Base-by-base conservation (phyloP, 2,113 vertebrate genomes). In the Ptilorrhoa leucosticta region DNA sequence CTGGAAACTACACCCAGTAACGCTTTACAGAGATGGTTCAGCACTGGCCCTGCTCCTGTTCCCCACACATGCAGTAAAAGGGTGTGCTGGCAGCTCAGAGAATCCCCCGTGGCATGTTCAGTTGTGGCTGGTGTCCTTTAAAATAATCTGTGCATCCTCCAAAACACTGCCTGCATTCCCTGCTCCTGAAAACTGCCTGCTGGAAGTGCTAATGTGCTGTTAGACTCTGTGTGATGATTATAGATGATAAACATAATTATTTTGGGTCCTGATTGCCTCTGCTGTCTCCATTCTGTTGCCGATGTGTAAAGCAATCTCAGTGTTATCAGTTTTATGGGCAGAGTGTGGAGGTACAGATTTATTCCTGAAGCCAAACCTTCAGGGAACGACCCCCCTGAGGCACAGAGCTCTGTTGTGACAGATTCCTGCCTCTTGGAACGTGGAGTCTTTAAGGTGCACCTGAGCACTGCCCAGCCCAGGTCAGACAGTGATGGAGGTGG, bases 221-320 rank as follows among this genome's bases (percentile, higher is more conserved):
- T 76, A 92, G 83, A 72, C 33, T 33, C 44, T 24, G 51, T 57
- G 45, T 82, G 61, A 94, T 79, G 81, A 91, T 87, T 91, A 79
- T 0, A 87, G 91, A 93, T 76, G 42, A 94, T 82, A 90, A 94
- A 87, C 45, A 48, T 87, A 68, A 89, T 94, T 94, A 89, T 93
- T 95, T 64, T 18, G 73, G 42, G 66, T 65, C 73, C 70, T 82
- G 65, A 92, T 82, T 84, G 61, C 81, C 53, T 85, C 57, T 33
- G 53, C 57, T 69, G 69, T 91, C 90, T 94, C 79, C 40, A 44
- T 65, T 73, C 80, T 28, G 22, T 24, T 71, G 51, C 73, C 56
- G 68, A 35, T 71, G 51, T 91, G 69, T 23, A 71, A 92, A 93
- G 78, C 56, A 71, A 44, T 56, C 87, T 89, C 77, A 22, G 22